Evolutionary conservation across 2,113 vertebrate species (phyloP), one percentile per base, ranked within the genome.

Genomic region (Barnardius zonarius): DNA sequence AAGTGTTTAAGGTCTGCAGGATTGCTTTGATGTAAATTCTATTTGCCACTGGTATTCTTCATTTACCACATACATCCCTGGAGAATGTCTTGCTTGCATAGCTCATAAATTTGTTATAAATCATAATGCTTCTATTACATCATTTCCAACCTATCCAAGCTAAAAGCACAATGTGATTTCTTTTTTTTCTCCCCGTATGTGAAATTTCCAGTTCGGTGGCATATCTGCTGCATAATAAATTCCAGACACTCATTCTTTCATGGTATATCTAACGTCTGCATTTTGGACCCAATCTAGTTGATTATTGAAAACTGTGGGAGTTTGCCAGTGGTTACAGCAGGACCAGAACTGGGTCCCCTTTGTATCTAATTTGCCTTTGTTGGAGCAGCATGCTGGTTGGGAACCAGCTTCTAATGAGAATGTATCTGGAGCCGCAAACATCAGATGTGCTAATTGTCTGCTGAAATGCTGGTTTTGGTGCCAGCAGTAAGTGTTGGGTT

Each of bases 141-240:
- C 96, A 98, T 87, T 96, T 97, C 84, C 93, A 97, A 77, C 91
- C 84, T 97, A 96, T 96, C 89, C 18, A 83, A 87, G 82, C 93
- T 93, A 95, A 97, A 97, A 97, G 93, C 87, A 94, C 80, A 88
- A 88, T 94, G 86, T 77, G 69, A 85, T 86, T 93, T 37, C 37
- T 77, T 92, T 94, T 81, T 72, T 90, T 81, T 68, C 63, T 31
- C 31, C 48, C 23, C 78, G 81, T 75, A 79, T 97, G 88, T 97
- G 92, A 94, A 97, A 95, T 98, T 98, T 97, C 96, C 96, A 97
- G 96, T 97, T 98, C 97, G 97, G 96, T 98, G 97, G 95, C 96
- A 95, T 97, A 98, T 97, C 94, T 97, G 76, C 62, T 96, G 93
- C 88, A 90, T 98, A 98, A 98, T 97, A 98, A 96, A 97, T 97